Evolutionary conservation across 2,113 vertebrate genomes (phyloP).

Genomic region (Callorhinus ursinus): DNA sequence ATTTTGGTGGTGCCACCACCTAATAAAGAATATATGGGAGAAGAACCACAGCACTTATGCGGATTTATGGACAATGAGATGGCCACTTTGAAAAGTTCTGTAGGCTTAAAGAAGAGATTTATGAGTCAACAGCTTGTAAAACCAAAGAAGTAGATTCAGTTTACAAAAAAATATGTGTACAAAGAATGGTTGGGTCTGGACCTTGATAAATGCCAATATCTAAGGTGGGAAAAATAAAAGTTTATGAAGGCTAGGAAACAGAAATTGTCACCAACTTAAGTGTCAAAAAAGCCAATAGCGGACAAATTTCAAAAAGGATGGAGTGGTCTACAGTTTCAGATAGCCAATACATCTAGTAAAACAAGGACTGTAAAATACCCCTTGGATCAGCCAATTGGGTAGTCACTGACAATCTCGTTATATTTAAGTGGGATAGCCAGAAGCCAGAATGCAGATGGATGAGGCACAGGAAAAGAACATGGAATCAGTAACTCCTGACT

Average conservation of each 20-base stretch:
- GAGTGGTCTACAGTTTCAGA: not conserved
- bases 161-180: not conserved
- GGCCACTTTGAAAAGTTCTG: not conserved
- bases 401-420: not conserved
- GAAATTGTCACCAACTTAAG: not conserved
- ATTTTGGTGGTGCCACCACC: not conserved
- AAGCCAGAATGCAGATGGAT: not conserved
- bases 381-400: not conserved
- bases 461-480: not conserved
- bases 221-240: slow-evolving; percentile 28
- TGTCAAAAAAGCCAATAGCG: not conserved
- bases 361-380: not conserved
- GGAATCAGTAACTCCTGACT: not conserved
- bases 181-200: not conserved
- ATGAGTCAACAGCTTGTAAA: slow-evolving; percentile 21
- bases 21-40: not conserved
- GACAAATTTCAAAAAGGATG: slow-evolving; percentile 11
- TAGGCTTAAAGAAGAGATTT: not conserved
- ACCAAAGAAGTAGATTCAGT: not conserved
- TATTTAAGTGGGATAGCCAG: not conserved
- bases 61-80: not conserved
- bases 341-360: not conserved
- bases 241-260: not conserved
- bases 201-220: not conserved
- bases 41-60: not conserved